Evolutionary conservation across 2,888 invertebrate genomes (phyloP), one percentile per base, ranked within the genome.

Genomic region (Orthosia gracilis): DNA sequence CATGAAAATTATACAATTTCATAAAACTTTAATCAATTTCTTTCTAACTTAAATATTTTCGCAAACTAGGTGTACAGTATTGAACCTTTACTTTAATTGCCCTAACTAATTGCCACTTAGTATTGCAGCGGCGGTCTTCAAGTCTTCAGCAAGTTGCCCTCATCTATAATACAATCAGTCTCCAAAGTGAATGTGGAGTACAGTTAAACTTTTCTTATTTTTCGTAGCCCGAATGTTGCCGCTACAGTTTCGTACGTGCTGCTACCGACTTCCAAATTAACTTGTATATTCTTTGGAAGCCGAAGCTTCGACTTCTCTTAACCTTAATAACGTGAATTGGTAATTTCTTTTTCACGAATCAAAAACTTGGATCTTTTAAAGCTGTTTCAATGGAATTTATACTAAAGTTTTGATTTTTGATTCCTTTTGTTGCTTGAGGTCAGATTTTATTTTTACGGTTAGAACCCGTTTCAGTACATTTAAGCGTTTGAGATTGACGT

Each of bases 281-380:
- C 82, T 83, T 83, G 83, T 85, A 59, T 85, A 85, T 85, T 83
- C 85, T 82, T 72, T 15, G 57, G 17, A 65, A 58, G 69, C 18
- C 15, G n/a, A 52, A 66, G 45, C 63, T 74, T 31, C 64, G 26
- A 70, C 47, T 79, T 80, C 67, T 50, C 31, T 52, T 72, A 69
- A 79, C 84, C 58, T 71, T 71, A 80, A 82, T 84, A 84, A 71
- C 55, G 75, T 67, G 80, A 84, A 84, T 84, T 80, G 62, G 69
- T 76, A 72, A 82, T 76, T 81, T 80, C 74, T 80, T 82, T 78
- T 80, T 21, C 31, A 50, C 63, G 75, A 81, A 79, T 78, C 69
- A 64, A 82, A 69, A 79, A 69, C 83, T 83, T 57, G 58, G 58
- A 65, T 73, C 68, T 65, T 79, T 70, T 62, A 54, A 78, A 75